Conservation (phyloP, 2,113 vertebrate genomes). For the Leucoraja erinaceus region DNA sequence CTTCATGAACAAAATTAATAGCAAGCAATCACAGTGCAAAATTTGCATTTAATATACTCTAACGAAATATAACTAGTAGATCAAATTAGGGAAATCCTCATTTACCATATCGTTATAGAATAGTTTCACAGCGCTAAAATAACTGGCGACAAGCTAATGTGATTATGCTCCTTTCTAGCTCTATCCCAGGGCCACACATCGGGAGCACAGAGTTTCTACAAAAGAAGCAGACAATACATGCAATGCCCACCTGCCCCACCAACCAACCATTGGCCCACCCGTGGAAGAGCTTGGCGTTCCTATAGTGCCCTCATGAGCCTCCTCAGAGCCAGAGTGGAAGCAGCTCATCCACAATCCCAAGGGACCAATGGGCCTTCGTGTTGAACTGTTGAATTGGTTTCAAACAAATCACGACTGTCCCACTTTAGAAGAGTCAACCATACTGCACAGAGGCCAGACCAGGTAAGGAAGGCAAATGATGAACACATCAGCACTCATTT, state of each 20-base stretch:
- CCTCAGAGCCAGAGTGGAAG: no score
- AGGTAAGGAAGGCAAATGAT: not conserved
- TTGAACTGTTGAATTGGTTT: not conserved
- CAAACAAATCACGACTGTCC: not conserved
- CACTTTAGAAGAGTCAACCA: not conserved
- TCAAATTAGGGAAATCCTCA: not conserved
- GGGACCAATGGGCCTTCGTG: not conserved
- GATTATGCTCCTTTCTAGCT: not conserved
- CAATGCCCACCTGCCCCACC: no score
- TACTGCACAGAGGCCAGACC: not conserved
- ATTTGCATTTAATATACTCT: not conserved
- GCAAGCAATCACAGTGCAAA: conserved; percentile 33
- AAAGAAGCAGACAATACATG: no score
- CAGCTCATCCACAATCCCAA: no score
- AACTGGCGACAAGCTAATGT: no score
- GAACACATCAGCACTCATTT: not conserved
- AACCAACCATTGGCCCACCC: no score
- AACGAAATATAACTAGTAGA: not conserved
- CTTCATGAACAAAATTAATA: conserved; percentile 24
- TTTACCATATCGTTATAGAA: conserved; percentile 4
- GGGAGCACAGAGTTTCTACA: no score
- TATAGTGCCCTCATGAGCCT: no score
- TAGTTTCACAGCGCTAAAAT: not conserved
- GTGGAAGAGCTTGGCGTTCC: no score
- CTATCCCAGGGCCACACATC: no score